Evolutionary conservation across 2,113 vertebrate genomes (phyloP).

Genomic region (Lophura nycthemera): DNA sequence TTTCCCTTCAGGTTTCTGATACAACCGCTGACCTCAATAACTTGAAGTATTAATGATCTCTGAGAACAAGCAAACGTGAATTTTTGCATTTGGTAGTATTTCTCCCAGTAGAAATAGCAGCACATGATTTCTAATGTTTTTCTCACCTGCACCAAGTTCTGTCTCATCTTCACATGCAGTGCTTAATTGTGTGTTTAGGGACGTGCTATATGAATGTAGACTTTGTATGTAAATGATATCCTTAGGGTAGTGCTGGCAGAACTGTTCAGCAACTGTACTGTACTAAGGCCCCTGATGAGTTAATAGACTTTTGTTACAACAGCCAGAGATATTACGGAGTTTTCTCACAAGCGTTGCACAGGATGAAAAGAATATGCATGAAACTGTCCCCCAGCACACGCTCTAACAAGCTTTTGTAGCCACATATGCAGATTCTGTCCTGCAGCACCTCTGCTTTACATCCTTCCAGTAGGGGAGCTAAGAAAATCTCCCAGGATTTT

Average conservation of each 20-base stretch:
- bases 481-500: not conserved
- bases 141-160: not conserved
- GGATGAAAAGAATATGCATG: not conserved
- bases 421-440: not conserved
- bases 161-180: not conserved
- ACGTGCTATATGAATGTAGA: not conserved
- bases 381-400: not conserved
- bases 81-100: constrained; percentile 50
- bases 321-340: not conserved
- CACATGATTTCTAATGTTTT: not conserved
- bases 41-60: constrained; percentile 29
- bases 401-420: not conserved
- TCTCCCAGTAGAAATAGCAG: not conserved
- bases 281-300: not conserved
- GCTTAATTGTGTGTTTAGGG: not conserved
- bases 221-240: not conserved
- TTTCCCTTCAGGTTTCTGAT: constrained; percentile 60
- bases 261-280: not conserved
- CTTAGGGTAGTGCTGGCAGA: not conserved
- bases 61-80: not conserved
- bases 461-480: not conserved
- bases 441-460: not conserved
- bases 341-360: not conserved
- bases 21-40: constrained; percentile 41
- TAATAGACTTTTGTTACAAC: not conserved